phyloP scores from a whole-genome alignment of 2,113 vertebrate species.

The Illadopsis cleaveri region DNA sequence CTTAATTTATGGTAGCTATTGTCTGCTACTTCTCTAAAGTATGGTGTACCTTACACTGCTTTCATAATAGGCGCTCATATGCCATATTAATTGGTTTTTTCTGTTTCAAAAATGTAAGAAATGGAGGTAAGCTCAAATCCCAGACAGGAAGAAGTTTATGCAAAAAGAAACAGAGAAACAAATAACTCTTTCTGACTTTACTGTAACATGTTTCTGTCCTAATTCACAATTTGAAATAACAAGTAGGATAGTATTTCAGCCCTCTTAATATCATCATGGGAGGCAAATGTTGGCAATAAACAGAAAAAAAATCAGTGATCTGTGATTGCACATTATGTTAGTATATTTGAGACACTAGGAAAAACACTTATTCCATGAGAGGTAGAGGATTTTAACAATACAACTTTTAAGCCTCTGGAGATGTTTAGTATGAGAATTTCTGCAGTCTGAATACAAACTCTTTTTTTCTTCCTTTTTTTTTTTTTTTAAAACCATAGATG shows the following conservation, averaged over 20 bases:
- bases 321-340: neutral
- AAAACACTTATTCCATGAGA: neutral
- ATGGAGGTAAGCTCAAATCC: neutral
- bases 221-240: neutral
- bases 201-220: neutral
- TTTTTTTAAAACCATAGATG: neutral
- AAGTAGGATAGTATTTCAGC: neutral
- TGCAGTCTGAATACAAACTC: neutral
- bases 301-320: neutral
- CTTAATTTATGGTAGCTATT: neutral
- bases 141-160: neutral
- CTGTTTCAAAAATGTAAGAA: neutral
- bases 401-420: neutral
- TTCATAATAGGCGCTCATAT: neutral
- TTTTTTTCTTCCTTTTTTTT: no score
- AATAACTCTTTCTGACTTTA: neutral
- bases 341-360: neutral
- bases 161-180: neutral
- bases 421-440: neutral
- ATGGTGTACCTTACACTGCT: neutral
- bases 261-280: neutral
- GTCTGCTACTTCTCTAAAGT: neutral
- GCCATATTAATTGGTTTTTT: neutral
- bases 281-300: neutral
- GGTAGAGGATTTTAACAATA: neutral